Percentiles rank a stretch among this genome's conserved stretches.
phyloP scores from a whole-genome alignment of 2,797 vertebrate genomes.

The Platyrinchus mystaceus region DNA sequence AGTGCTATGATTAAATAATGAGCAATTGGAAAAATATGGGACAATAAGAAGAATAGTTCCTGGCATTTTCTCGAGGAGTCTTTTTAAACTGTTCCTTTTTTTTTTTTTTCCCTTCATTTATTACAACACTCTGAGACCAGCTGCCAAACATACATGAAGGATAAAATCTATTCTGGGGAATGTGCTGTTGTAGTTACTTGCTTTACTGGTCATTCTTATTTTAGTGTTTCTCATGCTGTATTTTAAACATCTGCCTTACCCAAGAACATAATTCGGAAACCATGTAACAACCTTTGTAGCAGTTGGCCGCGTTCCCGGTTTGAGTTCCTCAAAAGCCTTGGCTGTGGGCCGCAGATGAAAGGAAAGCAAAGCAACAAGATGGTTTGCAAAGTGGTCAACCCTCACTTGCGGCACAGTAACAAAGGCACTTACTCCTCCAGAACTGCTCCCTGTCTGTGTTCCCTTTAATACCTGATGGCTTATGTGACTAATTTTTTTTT shows the following conservation, averaged over 20 bases:
- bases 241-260: constrained; percentile 55
- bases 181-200: not conserved
- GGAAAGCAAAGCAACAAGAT: constrained; percentile 41
- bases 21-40: constrained; percentile 1
- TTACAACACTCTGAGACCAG: not conserved
- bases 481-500: not conserved
- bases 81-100: not conserved
- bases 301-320: constrained; percentile 32
- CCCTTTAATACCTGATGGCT: not conserved
- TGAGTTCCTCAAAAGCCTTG: constrained; percentile 64
- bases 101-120: not conserved
- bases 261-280: constrained; percentile 52
- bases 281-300: constrained; percentile 57
- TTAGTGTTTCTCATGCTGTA: not conserved
- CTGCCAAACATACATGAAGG: not conserved
- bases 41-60: not conserved
- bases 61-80: not conserved
- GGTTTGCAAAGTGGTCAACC: not conserved
- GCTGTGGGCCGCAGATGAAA: constrained; percentile 48
- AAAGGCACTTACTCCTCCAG: not conserved
- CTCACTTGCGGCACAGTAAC: not conserved
- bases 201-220: constrained; percentile 36
- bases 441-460: not conserved
- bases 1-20: constrained; percentile 40
- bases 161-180: constrained; percentile 47